Conservation (phyloP, 2,797 vertebrate species). For the Arctocebus calabarensis region DNA sequence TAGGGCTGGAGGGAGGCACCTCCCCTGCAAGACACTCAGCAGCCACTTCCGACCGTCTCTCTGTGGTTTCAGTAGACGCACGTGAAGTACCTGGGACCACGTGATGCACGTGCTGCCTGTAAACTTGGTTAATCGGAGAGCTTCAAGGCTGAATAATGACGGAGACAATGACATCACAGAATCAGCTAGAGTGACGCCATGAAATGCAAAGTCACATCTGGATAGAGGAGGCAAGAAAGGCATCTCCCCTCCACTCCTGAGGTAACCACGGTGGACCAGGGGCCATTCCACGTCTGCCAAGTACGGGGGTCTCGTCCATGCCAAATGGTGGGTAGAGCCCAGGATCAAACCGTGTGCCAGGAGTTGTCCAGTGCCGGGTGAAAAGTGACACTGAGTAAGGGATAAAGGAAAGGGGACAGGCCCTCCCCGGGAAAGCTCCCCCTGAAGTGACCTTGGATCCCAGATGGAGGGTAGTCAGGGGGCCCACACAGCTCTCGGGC, state of each 20-base stretch:
- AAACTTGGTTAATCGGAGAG: neutral
- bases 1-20: neutral
- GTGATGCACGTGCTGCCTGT: neutral
- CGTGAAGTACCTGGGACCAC: neutral
- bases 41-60: neutral
- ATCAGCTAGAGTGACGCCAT: neutral
- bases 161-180: neutral
- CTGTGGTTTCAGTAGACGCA: rapidly evolving
- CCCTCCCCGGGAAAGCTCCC: neutral
- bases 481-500: neutral
- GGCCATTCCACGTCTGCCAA: rapidly evolving
- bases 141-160: neutral
- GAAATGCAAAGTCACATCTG: neutral
- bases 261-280: neutral
- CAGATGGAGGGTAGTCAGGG: neutral
- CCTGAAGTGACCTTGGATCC: neutral
- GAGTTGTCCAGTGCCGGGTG: neutral
- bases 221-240: neutral
- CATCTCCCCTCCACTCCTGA: neutral
- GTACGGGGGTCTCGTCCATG: too few relatives aligned
- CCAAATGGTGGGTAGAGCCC: neutral
- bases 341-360: neutral
- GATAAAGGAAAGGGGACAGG: neutral
- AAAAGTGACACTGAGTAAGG: neutral
- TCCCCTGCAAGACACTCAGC: neutral